Conservation (phyloP, 2,113 vertebrate species). For the Chitala chitala region DNA sequence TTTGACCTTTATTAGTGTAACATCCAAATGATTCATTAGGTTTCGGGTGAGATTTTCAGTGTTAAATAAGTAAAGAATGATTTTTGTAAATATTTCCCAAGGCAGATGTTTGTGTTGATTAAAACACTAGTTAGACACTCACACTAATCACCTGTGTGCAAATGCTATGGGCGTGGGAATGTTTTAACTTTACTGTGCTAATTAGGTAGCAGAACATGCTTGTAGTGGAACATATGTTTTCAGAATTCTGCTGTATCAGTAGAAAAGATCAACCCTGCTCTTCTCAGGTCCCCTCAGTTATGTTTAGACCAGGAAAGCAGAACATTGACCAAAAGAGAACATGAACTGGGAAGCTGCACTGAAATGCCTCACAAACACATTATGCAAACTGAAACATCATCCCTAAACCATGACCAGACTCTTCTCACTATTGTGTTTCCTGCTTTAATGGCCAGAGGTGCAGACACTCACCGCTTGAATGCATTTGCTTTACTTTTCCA, state of each 20-base stretch:
- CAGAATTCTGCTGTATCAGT: not conserved
- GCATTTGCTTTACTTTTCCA: slow-evolving; percentile 42
- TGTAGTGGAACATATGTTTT: not conserved
- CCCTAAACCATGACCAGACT: not conserved
- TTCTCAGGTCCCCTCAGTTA: not conserved
- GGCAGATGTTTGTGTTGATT: too few species aligned
- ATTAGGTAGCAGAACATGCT: too few species aligned
- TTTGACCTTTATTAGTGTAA: too few species aligned
- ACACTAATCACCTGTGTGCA: too few species aligned
- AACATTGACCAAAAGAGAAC: not conserved
- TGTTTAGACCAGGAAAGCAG: not conserved
- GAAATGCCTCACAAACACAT: not conserved
- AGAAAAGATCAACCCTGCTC: not conserved
- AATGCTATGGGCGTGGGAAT: too few species aligned
- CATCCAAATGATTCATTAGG: too few species aligned
- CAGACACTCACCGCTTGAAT: not conserved
- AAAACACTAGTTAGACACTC: too few species aligned
- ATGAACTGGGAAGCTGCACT: not conserved
- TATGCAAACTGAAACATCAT: not conserved
- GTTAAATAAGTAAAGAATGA: too few species aligned
- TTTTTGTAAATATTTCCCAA: too few species aligned
- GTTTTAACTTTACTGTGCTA: too few species aligned
- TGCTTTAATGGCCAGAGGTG: not conserved
- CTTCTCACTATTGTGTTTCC: not conserved
- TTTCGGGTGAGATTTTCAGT: too few species aligned